Base-by-base conservation (phyloP, 2,797 vertebrate genomes). In the Buphagus erythrorhynchus region DNA sequence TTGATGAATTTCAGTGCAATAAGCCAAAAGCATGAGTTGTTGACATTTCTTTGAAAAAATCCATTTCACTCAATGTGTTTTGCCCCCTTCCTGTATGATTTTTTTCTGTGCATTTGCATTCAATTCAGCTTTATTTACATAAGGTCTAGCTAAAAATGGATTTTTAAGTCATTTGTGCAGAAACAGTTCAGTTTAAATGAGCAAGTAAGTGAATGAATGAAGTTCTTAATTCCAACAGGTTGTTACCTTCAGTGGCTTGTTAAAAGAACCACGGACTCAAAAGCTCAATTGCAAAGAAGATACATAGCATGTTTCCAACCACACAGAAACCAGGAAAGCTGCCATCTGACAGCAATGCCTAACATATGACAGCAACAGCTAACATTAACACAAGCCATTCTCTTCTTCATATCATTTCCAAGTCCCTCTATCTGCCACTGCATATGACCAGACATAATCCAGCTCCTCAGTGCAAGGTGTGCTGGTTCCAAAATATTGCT, bases 241-340 rank as follows among this genome's bases (percentile, higher is more conserved):
- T 77, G 24, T n/a, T 43, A 77, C 61, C 49, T 80, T 51, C 48
- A 75, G 22, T 25, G 9, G 29, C 51, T 90, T 80, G 7, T 59
- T 93, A 58, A 88, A 90, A 90, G 45, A 82, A 9, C 11, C 3
- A 26, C 0, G 5, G 49, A 40, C 71, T 62, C 57, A 69, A 81
- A 94, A 94, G 16, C 43, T 83, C 45, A 59, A 38, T 81, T 3
- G 0, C 71, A 59, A 77, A 59, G 73, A 87, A 69, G 52, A 69
- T 94, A 61, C 25, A 66, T 40, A 87, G 28, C 36, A 45, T 72
- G 59, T 63, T 91, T 90, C 54, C 58, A 84, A 67, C 57, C 40
- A 88, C 45, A 46, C 75, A 91, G 76, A 86, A 55, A 78, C 33
- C 76, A 94, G 88, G 71, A 95, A 93, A 85, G 36, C 40, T 91